Evolutionary conservation across 2,113 vertebrate genomes (phyloP).

Genomic region (Isurus oxyrinchus): DNA sequence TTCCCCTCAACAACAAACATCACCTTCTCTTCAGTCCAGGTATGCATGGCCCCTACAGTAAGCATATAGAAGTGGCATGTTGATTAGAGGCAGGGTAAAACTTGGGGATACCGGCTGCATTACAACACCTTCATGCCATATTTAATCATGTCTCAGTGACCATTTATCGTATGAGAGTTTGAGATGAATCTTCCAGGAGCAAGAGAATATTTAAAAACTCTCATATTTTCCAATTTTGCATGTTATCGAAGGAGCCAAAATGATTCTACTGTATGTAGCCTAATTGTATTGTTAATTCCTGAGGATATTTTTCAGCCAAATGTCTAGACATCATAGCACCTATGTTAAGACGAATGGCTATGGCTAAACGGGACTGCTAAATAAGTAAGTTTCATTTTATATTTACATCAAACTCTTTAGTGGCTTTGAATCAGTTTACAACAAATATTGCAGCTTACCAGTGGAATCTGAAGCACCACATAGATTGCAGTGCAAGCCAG

Average conservation of each 20-base stretch:
- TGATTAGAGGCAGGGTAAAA: background rate
- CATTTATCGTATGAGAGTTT: background rate
- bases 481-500: background rate
- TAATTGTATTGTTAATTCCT: background rate
- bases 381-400: background rate
- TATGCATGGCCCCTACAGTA: slow-evolving; percentile 57
- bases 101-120: background rate
- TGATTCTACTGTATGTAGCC: background rate
- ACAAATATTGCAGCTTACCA: background rate
- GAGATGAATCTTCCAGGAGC: background rate
- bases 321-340: background rate
- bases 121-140: background rate
- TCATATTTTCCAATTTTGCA: background rate
- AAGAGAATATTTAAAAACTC: background rate
- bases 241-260: background rate
- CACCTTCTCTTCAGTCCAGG: slow-evolving; percentile 62
- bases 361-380: background rate
- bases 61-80: background rate
- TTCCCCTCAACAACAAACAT: slow-evolving; percentile 68
- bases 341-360: background rate
- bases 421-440: background rate
- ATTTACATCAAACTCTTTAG: background rate
- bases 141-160: background rate
- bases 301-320: background rate
- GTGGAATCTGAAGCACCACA: background rate